Conservation (phyloP, 2,113 vertebrate species). For the Collichthys lucidus region DNA sequence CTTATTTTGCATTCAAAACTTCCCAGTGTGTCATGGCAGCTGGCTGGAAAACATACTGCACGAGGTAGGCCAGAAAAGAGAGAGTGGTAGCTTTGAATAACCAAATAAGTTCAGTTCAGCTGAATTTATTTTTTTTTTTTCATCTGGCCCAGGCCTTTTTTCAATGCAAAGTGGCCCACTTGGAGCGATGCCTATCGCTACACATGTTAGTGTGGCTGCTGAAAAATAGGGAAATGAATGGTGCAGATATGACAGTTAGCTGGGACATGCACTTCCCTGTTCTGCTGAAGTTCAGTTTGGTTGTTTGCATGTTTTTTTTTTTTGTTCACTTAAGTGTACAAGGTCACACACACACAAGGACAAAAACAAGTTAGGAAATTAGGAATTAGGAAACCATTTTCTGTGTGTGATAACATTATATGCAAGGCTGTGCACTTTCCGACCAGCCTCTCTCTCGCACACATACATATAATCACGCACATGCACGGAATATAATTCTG, state of each 20-base stretch:
- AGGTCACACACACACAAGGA: background rate
- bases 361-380: no score
- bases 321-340: constrained; percentile 9
- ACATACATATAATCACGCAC: background rate
- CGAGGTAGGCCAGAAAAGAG: constrained; percentile 43
- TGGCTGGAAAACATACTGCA: constrained; percentile 24
- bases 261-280: constrained; percentile 73
- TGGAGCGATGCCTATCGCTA: constrained; percentile 72
- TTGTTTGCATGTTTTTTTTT: constrained; percentile 64
- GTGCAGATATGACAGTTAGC: constrained; percentile 76
- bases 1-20: constrained; percentile 82
- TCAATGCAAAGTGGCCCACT: constrained; percentile 80
- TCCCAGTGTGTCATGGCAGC: constrained; percentile 62
- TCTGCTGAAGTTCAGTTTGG: constrained; percentile 56
- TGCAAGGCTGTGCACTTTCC: background rate
- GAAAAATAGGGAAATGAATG: constrained; percentile 80
- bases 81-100: constrained; percentile 83
- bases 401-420: background rate
- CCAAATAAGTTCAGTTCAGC: constrained; percentile 76
- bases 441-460: background rate
- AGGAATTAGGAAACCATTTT: constrained; percentile 30
- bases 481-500: constrained; percentile 22
- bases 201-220: constrained; percentile 40
- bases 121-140: constrained; percentile 61
- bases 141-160: constrained; percentile 44